Percentiles rank a stretch among this genome's conserved stretches.
These are phyloP conservation scores for Elymnias hypermnestra DNA, from an alignment of 1,140 invertebrate genomes.

Conservation along the genomic window DNA sequence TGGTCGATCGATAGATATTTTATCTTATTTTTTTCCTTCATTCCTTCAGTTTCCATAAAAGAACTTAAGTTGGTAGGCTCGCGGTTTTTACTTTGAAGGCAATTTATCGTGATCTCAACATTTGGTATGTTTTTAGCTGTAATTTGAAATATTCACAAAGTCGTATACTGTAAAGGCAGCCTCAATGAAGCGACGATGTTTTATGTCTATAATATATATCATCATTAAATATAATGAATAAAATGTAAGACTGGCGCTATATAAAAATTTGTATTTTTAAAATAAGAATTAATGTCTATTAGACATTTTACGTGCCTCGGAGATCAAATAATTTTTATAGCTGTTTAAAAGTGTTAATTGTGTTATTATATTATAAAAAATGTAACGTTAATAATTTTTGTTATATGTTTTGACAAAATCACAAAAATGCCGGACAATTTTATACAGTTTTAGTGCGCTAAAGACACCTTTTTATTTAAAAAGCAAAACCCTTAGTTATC, in stretches of 20 bases:
- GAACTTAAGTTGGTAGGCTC: no score
- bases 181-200: no score
- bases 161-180: no score
- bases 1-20: no score
- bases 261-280: conserved; percentile 3
- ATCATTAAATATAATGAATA: no score
- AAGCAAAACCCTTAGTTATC: neutral
- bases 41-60: no score
- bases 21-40: no score
- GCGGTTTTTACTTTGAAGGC: no score
- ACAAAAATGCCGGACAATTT: conserved; percentile 8
- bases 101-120: no score
- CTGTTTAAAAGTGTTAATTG: conserved; percentile 2
- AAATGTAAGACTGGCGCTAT: conserved; percentile 13
- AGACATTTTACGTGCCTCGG: conserved; percentile 9
- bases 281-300: conserved; percentile 5
- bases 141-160: no score
- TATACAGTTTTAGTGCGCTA: conserved; percentile 9
- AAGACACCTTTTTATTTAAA: neutral
- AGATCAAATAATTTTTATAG: conserved; percentile 17
- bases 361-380: conserved; percentile 7
- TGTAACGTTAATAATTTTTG: conserved; percentile 9
- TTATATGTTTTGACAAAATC: conserved; percentile 2
- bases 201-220: no score
- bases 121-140: no score